These are phyloP conservation scores for Nerophis lumbriciformis DNA, from an alignment of 2,113 vertebrate species.

Conservation along the genomic window DNA sequence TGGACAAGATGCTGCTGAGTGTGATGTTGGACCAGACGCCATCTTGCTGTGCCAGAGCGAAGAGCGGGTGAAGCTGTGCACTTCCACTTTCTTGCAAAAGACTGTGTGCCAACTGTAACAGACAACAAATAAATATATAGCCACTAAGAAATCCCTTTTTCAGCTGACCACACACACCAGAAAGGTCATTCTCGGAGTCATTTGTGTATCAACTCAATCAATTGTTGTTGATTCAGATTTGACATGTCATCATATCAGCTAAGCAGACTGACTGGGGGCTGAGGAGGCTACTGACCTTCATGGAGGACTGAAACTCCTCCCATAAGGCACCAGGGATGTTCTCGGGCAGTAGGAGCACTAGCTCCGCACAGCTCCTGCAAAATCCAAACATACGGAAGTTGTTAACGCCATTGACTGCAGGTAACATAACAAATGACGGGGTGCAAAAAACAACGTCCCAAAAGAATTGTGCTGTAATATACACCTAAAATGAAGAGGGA, in stretches of 20 bases:
- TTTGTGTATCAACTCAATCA: not conserved
- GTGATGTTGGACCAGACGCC: constrained; percentile 90
- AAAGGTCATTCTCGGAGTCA: not conserved
- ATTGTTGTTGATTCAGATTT: not conserved
- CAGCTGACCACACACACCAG: not conserved
- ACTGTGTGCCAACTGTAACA: constrained; percentile 83
- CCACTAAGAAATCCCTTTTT: constrained; percentile 1
- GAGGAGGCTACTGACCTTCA: constrained; percentile 79
- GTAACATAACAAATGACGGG: constrained; percentile 31
- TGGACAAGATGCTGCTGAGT: constrained; percentile 84
- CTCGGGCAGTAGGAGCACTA: constrained; percentile 88
- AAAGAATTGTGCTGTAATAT: not conserved
- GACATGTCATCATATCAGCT: constrained; percentile 19
- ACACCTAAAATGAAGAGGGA: not conserved
- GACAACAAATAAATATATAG: constrained; percentile 26
- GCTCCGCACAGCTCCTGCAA: constrained; percentile 93
- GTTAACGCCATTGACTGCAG: constrained; percentile 39
- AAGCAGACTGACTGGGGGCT: constrained; percentile 11
- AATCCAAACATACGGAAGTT: constrained; percentile 39
- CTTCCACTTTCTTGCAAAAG: constrained; percentile 89
- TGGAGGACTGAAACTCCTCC: constrained; percentile 91
- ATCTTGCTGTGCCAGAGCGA: constrained; percentile 83
- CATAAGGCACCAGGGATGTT: constrained; percentile 90
- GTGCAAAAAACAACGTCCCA: constrained; percentile 10
- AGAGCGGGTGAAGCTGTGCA: constrained; percentile 84